A percentile compares a stretch with the other conserved stretches of the same genome.
Evolutionary conservation across 2,113 vertebrate species (phyloP).

Genomic region (Seriola quinqueradiata): DNA sequence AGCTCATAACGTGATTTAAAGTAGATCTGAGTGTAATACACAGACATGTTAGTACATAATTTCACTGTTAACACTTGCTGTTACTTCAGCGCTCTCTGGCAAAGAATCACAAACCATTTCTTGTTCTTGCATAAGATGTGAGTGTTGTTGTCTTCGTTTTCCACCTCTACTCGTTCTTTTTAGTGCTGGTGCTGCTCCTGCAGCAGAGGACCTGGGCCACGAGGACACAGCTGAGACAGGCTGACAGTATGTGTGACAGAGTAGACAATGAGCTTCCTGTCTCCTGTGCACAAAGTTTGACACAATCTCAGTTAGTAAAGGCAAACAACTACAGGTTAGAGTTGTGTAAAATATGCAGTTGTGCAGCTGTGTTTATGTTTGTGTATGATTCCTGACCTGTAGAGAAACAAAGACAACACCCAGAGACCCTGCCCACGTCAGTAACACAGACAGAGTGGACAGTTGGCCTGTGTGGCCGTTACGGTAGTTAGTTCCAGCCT

Average conservation of each 20-base stretch:
- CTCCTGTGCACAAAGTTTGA: constrained; percentile 75
- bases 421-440: constrained; percentile 84
- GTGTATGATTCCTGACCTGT: constrained; percentile 79
- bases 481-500: constrained; percentile 83
- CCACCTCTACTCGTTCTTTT: constrained; percentile 62
- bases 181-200: constrained; percentile 61
- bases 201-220: constrained; percentile 85
- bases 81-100: background rate
- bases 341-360: background rate
- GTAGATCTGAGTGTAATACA: background rate
- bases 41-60: background rate
- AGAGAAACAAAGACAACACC: constrained; percentile 83
- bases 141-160: background rate
- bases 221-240: constrained; percentile 85
- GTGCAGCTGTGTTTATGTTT: background rate
- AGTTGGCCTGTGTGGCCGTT: constrained; percentile 88
- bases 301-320: background rate
- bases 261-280: constrained; percentile 78
- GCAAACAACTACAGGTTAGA: background rate
- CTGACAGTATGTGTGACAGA: constrained; percentile 80
- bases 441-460: constrained; percentile 83
- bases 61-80: background rate
- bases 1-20: background rate
- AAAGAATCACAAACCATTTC: background rate
- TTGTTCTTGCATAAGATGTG: background rate